Conservation (phyloP, 2,888 invertebrate genomes). For the Nycteola revayana region DNA sequence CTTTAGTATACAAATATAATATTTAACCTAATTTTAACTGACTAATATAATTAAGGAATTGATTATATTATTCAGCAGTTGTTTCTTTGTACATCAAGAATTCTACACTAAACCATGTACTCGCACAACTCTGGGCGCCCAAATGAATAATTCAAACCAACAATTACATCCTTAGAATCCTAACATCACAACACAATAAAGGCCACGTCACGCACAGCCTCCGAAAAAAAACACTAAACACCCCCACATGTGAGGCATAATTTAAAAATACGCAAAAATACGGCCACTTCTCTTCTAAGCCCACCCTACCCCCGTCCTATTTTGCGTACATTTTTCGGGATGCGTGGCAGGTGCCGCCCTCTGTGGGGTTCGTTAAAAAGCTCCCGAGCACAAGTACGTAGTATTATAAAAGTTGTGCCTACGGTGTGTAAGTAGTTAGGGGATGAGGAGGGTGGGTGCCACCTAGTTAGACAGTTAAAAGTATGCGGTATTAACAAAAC, state of each 20-base stretch:
- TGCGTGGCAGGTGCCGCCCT: slow-evolving; percentile 79
- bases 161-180: slow-evolving; percentile 1
- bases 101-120: too few relatives aligned
- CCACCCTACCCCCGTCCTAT: slow-evolving; percentile 52
- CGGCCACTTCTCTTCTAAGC: slow-evolving; percentile 77
- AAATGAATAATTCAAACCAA: neutral
- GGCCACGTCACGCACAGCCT: slow-evolving; percentile 33
- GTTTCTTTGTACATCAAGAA: too few relatives aligned
- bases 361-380: slow-evolving; percentile 79
- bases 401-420: slow-evolving; percentile 82
- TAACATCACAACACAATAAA: slow-evolving; percentile 16
- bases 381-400: slow-evolving; percentile 80
- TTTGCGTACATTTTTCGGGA: slow-evolving; percentile 82
- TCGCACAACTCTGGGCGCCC: too few relatives aligned
- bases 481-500: slow-evolving; percentile 82
- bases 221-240: slow-evolving; percentile 64
- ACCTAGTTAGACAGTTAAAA: slow-evolving; percentile 83
- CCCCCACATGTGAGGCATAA: slow-evolving; percentile 70
- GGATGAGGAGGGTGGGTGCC: slow-evolving; percentile 45
- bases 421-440: slow-evolving; percentile 80
- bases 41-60: too few relatives aligned
- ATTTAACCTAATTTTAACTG: too few relatives aligned
- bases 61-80: too few relatives aligned
- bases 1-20: too few relatives aligned
- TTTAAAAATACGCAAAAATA: slow-evolving; percentile 81